Percentiles rank a stretch among this genome's conserved stretches.
Conservation (phyloP, 2,113 vertebrate genomes). For the Rhinopithecus roxellana region DNA sequence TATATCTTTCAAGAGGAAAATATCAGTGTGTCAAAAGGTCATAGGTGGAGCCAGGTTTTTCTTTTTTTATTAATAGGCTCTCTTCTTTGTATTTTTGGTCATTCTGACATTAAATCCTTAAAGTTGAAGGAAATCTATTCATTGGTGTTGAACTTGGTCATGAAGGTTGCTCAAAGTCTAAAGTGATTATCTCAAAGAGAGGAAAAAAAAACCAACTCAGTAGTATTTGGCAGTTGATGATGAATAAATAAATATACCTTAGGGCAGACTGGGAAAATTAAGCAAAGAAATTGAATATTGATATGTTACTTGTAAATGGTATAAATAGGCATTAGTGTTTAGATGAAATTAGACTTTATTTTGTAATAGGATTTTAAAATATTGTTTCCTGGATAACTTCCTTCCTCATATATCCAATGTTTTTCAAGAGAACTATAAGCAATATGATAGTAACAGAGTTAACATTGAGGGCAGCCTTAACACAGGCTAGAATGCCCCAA, state of each 20-base stretch:
- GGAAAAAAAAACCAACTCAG: background rate
- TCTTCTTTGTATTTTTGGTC: conserved; percentile 48
- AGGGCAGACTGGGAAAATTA: conserved; percentile 45
- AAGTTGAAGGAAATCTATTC: conserved; percentile 55
- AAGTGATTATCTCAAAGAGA: conserved; percentile 53
- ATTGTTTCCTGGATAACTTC: conserved; percentile 68
- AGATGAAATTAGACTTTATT: conserved; percentile 70
- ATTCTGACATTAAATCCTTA: conserved; percentile 68
- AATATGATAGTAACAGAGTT: conserved; percentile 56
- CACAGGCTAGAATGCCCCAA: conserved; percentile 4
- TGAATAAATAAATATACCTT: conserved; percentile 60
- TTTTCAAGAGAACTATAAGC: conserved; percentile 63
- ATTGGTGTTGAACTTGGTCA: background rate
- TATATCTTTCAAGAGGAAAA: conserved; percentile 68
- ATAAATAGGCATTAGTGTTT: conserved; percentile 56
- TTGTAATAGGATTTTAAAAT: conserved; percentile 71
- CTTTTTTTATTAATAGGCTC: conserved; percentile 54
- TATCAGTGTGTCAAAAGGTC: conserved; percentile 57
- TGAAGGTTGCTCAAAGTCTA: conserved; percentile 49
- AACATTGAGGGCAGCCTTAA: conserved; percentile 49
- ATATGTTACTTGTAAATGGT: conserved; percentile 60
- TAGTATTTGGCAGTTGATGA: conserved; percentile 47
- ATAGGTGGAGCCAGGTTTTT: conserved; percentile 44
- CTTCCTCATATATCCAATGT: conserved; percentile 45
- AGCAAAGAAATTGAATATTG: conserved; percentile 72